Percentiles rank a stretch among this genome's conserved stretches.
Conservation (phyloP, 2,797 vertebrate genomes). For the Leptodactylus fallax region DNA sequence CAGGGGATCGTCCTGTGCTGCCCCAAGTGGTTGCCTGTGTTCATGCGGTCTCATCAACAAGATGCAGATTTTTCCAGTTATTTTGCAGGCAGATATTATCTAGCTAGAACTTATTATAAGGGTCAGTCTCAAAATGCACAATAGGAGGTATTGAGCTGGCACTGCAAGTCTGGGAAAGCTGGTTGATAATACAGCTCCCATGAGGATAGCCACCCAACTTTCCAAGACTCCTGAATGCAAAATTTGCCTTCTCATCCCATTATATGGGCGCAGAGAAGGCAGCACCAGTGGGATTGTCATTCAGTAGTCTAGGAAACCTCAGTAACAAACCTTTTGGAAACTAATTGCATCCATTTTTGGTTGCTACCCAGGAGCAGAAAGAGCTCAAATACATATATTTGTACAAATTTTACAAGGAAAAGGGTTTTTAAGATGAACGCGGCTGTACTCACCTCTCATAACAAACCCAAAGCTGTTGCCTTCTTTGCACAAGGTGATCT, state of each 20-base stretch:
- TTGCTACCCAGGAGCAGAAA: not conserved
- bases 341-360: not conserved
- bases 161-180: not conserved
- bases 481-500: constrained; percentile 95
- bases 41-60: not conserved
- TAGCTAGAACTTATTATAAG: too few relatives aligned
- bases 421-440: not conserved
- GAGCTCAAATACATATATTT: too few relatives aligned
- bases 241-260: not conserved
- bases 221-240: not conserved
- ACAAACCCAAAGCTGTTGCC: constrained; percentile 96
- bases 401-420: too few relatives aligned
- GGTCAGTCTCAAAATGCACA: too few relatives aligned
- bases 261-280: too few relatives aligned
- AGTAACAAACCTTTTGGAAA: too few relatives aligned
- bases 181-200: too few relatives aligned
- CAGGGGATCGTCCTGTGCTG: not conserved
- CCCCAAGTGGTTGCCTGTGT: not conserved
- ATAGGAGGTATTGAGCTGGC: not conserved
- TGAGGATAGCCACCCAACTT: not conserved
- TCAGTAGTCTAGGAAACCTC: too few relatives aligned
- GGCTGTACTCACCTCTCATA: constrained; percentile 85
- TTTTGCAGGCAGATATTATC: not conserved
- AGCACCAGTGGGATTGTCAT: too few relatives aligned
- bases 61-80: not conserved